Conservation (phyloP, 2,888 invertebrate genomes). For the Agonum fuliginosum region DNA sequence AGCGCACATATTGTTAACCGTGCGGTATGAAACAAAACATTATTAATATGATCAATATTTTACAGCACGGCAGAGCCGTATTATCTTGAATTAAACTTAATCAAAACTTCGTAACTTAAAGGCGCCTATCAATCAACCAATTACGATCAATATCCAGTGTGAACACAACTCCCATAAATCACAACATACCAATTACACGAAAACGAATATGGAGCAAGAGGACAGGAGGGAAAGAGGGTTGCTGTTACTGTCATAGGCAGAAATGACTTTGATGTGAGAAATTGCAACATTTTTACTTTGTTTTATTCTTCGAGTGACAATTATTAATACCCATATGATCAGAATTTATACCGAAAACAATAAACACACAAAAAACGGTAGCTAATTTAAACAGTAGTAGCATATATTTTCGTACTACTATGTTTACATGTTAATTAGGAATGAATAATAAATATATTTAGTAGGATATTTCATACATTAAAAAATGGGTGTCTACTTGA, state of each 20-base stretch:
- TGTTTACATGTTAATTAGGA: too few species aligned
- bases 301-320: too few species aligned
- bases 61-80: conserved; percentile 34
- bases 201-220: neutral
- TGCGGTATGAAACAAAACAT: conserved; percentile 38
- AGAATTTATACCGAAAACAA: too few species aligned
- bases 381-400: too few species aligned
- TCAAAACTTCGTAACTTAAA: conserved; percentile 56
- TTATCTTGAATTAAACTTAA: conserved; percentile 57
- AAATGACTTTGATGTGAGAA: neutral
- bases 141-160: conserved; percentile 51
- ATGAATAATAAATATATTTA: too few species aligned
- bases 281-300: too few species aligned
- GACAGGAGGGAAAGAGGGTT: neutral
- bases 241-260: conserved; percentile 28
- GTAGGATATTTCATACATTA: too few species aligned
- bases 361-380: too few species aligned
- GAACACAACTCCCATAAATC: conserved; percentile 47
- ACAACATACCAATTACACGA: conserved; percentile 28
- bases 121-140: conserved; percentile 56
- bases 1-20: conserved; percentile 30
- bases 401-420: too few species aligned
- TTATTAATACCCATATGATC: too few species aligned
- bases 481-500: too few species aligned
- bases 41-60: conserved; percentile 55